Conservation (phyloP, 2,113 vertebrate genomes). For the Crotalus viridis region DNA sequence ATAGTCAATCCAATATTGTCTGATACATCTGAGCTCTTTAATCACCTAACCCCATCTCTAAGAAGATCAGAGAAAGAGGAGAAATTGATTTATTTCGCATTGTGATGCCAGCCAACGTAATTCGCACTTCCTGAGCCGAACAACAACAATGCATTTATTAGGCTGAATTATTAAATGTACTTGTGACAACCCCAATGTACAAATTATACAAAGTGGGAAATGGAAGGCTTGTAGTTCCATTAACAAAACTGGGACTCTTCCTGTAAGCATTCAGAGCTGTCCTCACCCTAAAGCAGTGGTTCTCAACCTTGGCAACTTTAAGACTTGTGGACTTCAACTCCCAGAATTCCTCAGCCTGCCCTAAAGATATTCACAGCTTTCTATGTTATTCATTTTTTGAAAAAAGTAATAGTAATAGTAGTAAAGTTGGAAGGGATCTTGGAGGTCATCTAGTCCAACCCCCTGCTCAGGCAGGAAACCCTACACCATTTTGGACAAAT, state of each 20-base stretch:
- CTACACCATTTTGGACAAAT: too few relatives aligned
- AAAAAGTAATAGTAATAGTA: background rate
- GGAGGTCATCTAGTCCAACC: too few relatives aligned
- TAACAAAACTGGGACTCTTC: background rate
- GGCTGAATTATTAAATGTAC: background rate
- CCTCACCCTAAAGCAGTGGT: background rate
- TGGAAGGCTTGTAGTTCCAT: background rate
- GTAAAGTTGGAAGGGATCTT: too few relatives aligned
- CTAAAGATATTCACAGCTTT: background rate
- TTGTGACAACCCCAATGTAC: background rate
- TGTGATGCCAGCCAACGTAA: background rate
- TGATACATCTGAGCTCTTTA: background rate
- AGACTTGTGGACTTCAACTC: too few relatives aligned
- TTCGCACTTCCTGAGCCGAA: background rate
- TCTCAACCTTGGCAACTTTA: too few relatives aligned
- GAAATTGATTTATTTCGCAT: background rate
- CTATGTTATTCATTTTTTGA: background rate
- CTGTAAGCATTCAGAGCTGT: background rate
- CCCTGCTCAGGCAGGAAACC: too few relatives aligned
- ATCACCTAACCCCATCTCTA: background rate
- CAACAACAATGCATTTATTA: background rate
- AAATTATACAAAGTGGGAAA: background rate
- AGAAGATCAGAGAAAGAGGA: background rate
- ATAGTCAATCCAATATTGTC: background rate
- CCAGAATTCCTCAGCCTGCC: background rate